These are phyloP conservation scores for Trachymyrmex septentrionalis DNA, from an alignment of 1,140 invertebrate genomes.

Conservation along the genomic window DNA sequence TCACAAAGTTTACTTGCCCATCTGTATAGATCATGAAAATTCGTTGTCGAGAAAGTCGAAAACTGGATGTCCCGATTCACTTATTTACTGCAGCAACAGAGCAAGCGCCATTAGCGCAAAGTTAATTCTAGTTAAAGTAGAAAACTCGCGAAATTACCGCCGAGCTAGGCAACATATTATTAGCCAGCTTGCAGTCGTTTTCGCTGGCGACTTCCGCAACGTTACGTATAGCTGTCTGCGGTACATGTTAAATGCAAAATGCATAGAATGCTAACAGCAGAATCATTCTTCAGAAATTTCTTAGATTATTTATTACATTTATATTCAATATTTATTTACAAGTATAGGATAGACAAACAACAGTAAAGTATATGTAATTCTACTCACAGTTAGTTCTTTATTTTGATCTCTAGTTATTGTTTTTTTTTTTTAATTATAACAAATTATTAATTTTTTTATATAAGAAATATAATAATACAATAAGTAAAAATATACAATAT, in stretches of 20 bases:
- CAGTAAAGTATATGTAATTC: conserved; percentile 1
- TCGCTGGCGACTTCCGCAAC: conserved; percentile 25
- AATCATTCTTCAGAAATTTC: conserved; percentile 33
- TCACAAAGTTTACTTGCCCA: background rate
- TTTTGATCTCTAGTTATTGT: background rate
- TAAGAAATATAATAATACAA: background rate
- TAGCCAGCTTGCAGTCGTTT: conserved; percentile 59
- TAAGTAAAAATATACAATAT: background rate
- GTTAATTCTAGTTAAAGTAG: conserved; percentile 73
- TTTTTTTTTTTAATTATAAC: background rate
- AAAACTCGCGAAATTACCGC: conserved; percentile 66
- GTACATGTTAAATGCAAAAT: conserved; percentile 45
- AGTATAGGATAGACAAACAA: background rate
- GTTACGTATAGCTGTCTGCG: conserved; percentile 14
- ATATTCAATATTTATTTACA: conserved; percentile 17
- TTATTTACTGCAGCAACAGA: conserved; percentile 55
- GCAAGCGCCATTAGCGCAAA: conserved; percentile 36
- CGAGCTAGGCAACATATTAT: conserved; percentile 47
- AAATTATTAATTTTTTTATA: background rate
- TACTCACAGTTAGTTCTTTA: background rate
- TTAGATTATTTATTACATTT: background rate
- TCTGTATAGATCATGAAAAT: conserved; percentile 27
- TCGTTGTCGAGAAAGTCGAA: conserved; percentile 36
- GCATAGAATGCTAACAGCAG: background rate
- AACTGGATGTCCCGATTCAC: conserved; percentile 42